Conservation (phyloP, 2,113 vertebrate genomes). For the Spea bombifrons region DNA sequence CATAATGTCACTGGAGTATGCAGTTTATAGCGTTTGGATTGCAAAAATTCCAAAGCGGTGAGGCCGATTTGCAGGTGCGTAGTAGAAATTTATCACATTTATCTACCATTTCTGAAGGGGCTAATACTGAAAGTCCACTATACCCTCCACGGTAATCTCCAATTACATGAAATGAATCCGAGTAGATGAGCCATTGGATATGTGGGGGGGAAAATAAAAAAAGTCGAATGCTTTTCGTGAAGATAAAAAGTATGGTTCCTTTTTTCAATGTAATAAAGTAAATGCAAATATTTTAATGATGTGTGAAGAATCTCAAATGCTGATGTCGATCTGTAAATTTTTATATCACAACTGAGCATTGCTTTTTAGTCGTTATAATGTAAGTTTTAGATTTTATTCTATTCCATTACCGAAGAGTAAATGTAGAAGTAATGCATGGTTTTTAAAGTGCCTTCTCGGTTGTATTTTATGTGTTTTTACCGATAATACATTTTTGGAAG, state of each 20-base stretch:
- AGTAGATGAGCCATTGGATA: slow-evolving; percentile 26
- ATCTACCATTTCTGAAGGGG: slow-evolving; percentile 29
- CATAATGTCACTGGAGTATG: slow-evolving; percentile 14
- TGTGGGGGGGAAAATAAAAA: slow-evolving; percentile 24
- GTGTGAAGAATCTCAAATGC: slow-evolving; percentile 37
- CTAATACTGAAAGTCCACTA: slow-evolving; percentile 18
- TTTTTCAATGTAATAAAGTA: slow-evolving; percentile 27
- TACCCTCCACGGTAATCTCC: slow-evolving; percentile 38
- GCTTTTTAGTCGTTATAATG: slow-evolving; percentile 24
- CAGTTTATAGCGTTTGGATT: slow-evolving; percentile 11
- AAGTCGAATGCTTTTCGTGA: not conserved
- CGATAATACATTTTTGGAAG: too few relatives aligned
- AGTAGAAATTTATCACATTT: slow-evolving; percentile 30
- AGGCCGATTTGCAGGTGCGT: slow-evolving; percentile 39
- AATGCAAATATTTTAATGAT: slow-evolving; percentile 25
- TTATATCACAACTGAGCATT: slow-evolving; percentile 27
- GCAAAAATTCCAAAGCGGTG: slow-evolving; percentile 34
- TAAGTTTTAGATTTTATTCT: slow-evolving; percentile 36
- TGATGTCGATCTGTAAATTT: slow-evolving; percentile 33
- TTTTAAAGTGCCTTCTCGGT: slow-evolving; percentile 18
- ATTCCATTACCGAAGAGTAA: slow-evolving; percentile 13
- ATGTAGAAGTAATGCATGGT: slow-evolving; percentile 12
- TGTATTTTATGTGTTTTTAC: too few relatives aligned
- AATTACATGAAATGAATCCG: slow-evolving; percentile 42
- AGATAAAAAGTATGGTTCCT: slow-evolving; percentile 28